Evolutionary conservation across 2,888 invertebrate genomes (phyloP), one percentile per base, ranked within the genome.

Genomic region (Stomorhina lunata): DNA sequence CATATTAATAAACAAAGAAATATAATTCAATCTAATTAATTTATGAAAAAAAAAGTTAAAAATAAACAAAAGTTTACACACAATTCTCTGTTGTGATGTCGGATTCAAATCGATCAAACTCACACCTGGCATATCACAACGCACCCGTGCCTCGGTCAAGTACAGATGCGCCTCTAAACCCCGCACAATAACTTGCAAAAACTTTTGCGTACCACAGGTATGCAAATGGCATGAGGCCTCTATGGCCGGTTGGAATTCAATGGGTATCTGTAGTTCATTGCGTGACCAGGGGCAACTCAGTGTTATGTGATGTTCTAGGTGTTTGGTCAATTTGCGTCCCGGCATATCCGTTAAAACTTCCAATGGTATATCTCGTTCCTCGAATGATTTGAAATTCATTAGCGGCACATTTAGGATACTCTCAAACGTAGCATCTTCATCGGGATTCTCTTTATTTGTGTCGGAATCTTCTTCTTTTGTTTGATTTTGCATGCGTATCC

Each of bases 241-340:
- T 89, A 98, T 94, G 0, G 98, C 98, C 0, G 97, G 95, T 7
- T 95, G 93, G 92, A 98, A 97, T 87, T 95, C 94, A 4, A 98
- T 92, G 1, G 94, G 93, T 53, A 97, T 95, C 83, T 94, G 94
- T n/a, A 93, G 93, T 32, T 95, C 94, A 80, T 94, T 93, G 2
- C 93, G 92, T 86, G 94, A 94, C 96, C 97, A 97, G 0, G 96
- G 96, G 88, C 96, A 96, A 80, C 93, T 93, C 53, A 97, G 92
- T 88, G 94, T 94, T n/a, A 97, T 95, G 88, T 94, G 95, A 88
- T 96, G 95, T 87, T 96, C 95, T 87, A 95, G 93, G 83, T 93
- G 93, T 86, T 94, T 94, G 83, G 94, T 93, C 86, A 93, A 93
- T 86, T 93, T 95, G 85, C 94, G 94, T 22, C 95, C 94, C 27